Conservation (phyloP, 1,140 invertebrate species). For the Cherax quadricarinatus region DNA sequence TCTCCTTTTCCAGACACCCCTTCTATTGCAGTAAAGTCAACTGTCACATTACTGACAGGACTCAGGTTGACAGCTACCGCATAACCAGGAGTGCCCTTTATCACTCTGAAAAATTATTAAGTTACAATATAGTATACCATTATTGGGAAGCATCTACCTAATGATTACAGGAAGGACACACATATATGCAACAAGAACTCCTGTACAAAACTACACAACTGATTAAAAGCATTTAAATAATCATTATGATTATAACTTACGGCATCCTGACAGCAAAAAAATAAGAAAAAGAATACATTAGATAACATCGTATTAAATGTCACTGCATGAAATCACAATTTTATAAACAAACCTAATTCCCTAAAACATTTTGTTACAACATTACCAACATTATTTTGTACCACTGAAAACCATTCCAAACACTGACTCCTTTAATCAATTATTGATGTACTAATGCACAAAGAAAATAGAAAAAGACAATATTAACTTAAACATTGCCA, state of each 20-base stretch:
- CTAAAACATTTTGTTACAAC: no score
- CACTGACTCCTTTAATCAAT: no score
- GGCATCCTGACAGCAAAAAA: constrained; percentile 44
- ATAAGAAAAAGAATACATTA: not conserved
- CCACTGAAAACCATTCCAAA: no score
- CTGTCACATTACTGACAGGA: not conserved
- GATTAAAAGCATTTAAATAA: not conserved
- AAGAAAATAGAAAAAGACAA: no score
- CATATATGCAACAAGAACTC: not conserved
- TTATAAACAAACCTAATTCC: no score
- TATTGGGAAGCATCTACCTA: not conserved
- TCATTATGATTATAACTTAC: constrained; percentile 40
- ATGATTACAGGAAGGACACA: not conserved
- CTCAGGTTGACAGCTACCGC: constrained; percentile 51
- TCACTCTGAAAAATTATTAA: constrained; percentile 24
- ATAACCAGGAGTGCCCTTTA: constrained; percentile 62
- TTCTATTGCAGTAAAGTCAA: constrained; percentile 38
- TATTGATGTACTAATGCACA: no score
- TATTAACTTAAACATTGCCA: no score
- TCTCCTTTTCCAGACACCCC: constrained; percentile 52
- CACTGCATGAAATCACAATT: no score
- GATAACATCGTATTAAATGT: no score
- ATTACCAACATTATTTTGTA: no score
- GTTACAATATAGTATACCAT: not conserved
- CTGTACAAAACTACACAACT: not conserved